phyloP scores from a whole-genome alignment of 2,797 vertebrate genomes.

The Melanotaenia pygmaea region DNA sequence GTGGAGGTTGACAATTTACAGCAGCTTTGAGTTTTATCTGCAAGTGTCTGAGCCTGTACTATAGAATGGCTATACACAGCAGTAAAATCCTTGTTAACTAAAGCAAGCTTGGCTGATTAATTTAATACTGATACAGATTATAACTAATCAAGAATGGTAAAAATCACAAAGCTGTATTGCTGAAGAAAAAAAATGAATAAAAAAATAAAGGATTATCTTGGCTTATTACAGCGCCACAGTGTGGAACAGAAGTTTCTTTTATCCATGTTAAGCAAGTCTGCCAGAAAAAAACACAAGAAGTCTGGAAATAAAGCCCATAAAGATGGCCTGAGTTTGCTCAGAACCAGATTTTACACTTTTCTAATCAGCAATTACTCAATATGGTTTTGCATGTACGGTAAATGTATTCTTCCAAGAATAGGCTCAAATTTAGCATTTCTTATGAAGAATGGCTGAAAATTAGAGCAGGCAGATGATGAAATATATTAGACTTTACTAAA shows the following conservation, averaged over 20 bases:
- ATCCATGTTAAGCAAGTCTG: conserved; percentile 44
- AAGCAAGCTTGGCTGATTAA: conserved; percentile 2
- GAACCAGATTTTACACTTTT: conserved; percentile 34
- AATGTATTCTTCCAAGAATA: background rate
- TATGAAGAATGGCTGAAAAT: background rate
- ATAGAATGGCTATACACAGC: background rate
- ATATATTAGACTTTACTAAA: background rate
- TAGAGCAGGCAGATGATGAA: background rate
- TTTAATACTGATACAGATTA: conserved; percentile 8
- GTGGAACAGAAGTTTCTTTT: conserved; percentile 52
- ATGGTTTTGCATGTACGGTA: background rate
- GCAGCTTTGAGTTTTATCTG: background rate
- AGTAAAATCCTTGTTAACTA: background rate
- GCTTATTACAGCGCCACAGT: conserved; percentile 27
- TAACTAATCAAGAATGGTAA: conserved; percentile 6
- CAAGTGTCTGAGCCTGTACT: background rate
- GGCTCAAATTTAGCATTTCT: background rate
- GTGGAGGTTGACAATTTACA: background rate
- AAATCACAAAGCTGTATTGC: conserved; percentile 18
- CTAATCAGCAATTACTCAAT: background rate
- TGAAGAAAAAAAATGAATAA: conserved; percentile 31
- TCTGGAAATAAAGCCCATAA: conserved; percentile 46
- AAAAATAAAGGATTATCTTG: conserved; percentile 44
- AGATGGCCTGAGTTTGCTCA: conserved; percentile 15
- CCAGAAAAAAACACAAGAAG: conserved; percentile 41